A percentile compares a stretch with the other conserved stretches of the same genome.
phyloP scores from a whole-genome alignment of 2,888 invertebrate genomes.

The Amiota minor region DNA sequence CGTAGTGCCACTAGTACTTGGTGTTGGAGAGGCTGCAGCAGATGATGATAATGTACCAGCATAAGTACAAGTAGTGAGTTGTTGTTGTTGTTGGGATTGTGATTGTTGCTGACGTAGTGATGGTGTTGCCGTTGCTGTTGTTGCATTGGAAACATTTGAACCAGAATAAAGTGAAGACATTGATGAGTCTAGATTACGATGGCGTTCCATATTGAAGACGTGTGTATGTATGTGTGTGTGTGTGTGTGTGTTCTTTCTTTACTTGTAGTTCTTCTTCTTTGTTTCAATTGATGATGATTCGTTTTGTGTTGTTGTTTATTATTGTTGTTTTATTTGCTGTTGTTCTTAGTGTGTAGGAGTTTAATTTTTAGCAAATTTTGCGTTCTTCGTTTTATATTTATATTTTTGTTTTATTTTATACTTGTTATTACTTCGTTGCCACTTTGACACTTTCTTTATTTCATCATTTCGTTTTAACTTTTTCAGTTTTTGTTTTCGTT shows the following conservation, averaged over 20 bases:
- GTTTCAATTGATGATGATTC: constrained; percentile 21
- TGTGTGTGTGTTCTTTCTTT: constrained; percentile 11
- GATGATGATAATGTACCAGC: constrained; percentile 68
- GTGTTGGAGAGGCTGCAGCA: constrained; percentile 63
- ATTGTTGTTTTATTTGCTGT: constrained; percentile 56
- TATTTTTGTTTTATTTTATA: constrained; percentile 40
- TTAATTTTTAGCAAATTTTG: constrained; percentile 27
- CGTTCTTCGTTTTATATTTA: constrained; percentile 42
- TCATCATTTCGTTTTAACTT: constrained; percentile 22
- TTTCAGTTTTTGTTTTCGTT: constrained; percentile 20
- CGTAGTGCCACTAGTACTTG: constrained; percentile 47
- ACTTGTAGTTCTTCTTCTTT: neutral
- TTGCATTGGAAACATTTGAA: constrained; percentile 59
- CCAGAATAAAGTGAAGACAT: constrained; percentile 71
- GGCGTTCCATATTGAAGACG: constrained; percentile 58
- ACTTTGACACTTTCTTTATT: constrained; percentile 45
- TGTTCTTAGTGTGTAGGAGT: constrained; percentile 36
- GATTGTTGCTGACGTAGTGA: constrained; percentile 32
- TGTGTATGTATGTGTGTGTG: constrained; percentile 38
- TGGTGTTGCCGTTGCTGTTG: constrained; percentile 46
- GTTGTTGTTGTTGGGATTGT: constrained; percentile 49
- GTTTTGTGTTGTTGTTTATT: constrained; percentile 34
- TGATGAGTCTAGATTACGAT: constrained; percentile 70
- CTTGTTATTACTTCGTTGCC: constrained; percentile 19
- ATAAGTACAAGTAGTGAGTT: constrained; percentile 64